Base-by-base conservation (phyloP, 2,888 invertebrate genomes). In the Dryadula phaetusa region DNA sequence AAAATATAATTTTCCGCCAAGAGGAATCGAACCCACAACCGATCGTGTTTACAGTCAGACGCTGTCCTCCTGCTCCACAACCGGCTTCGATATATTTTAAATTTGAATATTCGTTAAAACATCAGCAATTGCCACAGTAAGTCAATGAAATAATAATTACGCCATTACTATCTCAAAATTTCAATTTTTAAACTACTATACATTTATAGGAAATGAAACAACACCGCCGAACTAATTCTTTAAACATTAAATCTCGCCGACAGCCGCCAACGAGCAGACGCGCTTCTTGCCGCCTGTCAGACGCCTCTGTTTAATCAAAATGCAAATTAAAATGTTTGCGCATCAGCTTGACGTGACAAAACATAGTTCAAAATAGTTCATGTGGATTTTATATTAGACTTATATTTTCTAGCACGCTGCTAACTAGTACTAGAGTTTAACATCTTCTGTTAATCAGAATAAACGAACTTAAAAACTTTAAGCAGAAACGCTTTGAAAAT, bases 311-410 rank as follows among this genome's bases (percentile, higher is more conserved):
- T 83, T 84, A 82, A 85, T 85, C 82, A 84, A 84, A 84, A 85
- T 85, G 84, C 83, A 84, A 85, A 85, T 84, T 79, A 80, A 80
- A 82, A 82, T 78, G 79, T 79, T 78, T 78, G 79, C 78, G 75
- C 78, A 77, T 74, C 76, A 74, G 72, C 72, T 74, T 82, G 78
- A 80, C 83, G 79, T 80, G 77, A 80, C 81, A 79, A 76, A 80
- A 79, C 78, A 77, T 70, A 77, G 76, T 76, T 74, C 74, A 49
- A 70, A 71, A 54, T 72, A 56, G 67, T 72, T 76, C 74, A 75
- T 78, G 78, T 77, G 76, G 75, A 76, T 79, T 82, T 80, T 80
- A 79, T 79, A 66, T 70, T 66, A 65, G 67, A 72, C 68, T 64
- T 60, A 65, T 70, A 70, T 71, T 66, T 67, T 14, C 53, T 65